Evolutionary conservation across 2,888 invertebrate species (phyloP), one percentile per base, ranked within the genome.

Genomic region (Chymomyza procnemis): DNA sequence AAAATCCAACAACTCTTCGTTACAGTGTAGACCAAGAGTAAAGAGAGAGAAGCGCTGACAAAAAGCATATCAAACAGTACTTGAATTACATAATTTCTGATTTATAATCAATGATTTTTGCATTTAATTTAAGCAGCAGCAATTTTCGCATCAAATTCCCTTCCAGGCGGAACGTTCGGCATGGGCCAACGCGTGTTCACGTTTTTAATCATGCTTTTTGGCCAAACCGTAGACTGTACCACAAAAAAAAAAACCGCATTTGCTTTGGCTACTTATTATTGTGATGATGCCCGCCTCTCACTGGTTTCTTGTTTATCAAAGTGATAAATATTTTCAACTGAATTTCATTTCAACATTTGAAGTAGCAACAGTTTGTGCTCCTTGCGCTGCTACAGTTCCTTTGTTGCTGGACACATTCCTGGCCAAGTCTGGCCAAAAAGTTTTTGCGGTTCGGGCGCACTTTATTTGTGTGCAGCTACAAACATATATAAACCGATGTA

Each of bases 281-380:
- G n/a, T n/a, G n/a, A n/a, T 54, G 19, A 19, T 22, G 56, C 56
- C 30, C n/a, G n/a, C n/a, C n/a, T n/a, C n/a, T n/a, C n/a, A n/a
- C n/a, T 50, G 18, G 50, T 26, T 26, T 30, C n/a, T n/a, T 22
- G 56, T 56, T 56, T 56, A 26, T 34, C 56, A 56, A 56, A 56
- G 56, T 56, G 56, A 56, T 56, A 56, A 56, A 56, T 56, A 56
- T 56, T 56, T 30, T 26, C 26, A 56, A 12, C n/a, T 14, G 26
- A 56, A 26, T 12, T 30, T 56, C 56, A 56, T 22, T 56, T 30
- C 26, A 30, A n/a, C n/a, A n/a, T n/a, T 26, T 14, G 50, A 50
- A 50, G 50, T 16, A 4, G 18, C 50, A 14, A 50, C 6, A 50
- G 50, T 19, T 18, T 16, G 2, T 16, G 16, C 50, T 50, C 8